Conservation (phyloP, 2,888 invertebrate genomes). For the Nesidiocoris tenuis region DNA sequence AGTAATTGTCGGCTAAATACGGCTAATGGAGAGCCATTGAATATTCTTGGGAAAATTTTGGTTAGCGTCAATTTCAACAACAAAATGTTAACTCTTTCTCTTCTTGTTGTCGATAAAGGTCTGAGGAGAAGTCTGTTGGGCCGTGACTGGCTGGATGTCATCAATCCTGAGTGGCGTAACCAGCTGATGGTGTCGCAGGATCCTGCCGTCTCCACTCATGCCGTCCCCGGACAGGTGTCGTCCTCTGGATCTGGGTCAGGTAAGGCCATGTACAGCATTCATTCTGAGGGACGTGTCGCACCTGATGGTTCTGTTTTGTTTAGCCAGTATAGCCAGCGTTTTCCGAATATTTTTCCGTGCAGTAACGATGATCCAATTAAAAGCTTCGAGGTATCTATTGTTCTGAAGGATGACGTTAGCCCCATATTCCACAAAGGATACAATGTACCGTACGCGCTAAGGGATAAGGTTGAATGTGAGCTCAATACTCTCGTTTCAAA, state of each 20-base stretch:
- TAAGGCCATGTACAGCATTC: not conserved
- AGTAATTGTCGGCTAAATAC: not conserved
- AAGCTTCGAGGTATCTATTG: not conserved
- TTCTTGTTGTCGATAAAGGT: not conserved
- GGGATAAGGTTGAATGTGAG: conserved; percentile 7
- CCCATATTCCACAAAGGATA: not conserved
- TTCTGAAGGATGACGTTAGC: not conserved
- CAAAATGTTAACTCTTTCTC: not conserved
- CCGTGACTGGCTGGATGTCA: not conserved
- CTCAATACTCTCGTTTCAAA: not conserved
- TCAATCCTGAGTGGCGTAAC: not conserved
- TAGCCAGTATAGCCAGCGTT: not conserved
- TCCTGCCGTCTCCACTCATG: not conserved
- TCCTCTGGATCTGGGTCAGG: not conserved
- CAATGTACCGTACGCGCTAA: conserved; percentile 1
- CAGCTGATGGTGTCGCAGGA: not conserved
- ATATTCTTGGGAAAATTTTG: not conserved
- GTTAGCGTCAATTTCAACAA: not conserved
- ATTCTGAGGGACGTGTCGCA: not conserved
- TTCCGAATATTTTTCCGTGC: not conserved
- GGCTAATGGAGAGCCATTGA: not conserved
- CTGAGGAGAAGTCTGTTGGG: not conserved
- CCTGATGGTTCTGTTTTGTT: not conserved
- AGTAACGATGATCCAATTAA: not conserved
- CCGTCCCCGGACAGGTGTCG: not conserved